phyloP scores from a whole-genome alignment of 2,888 invertebrate species.

The Orthosia gracilis region DNA sequence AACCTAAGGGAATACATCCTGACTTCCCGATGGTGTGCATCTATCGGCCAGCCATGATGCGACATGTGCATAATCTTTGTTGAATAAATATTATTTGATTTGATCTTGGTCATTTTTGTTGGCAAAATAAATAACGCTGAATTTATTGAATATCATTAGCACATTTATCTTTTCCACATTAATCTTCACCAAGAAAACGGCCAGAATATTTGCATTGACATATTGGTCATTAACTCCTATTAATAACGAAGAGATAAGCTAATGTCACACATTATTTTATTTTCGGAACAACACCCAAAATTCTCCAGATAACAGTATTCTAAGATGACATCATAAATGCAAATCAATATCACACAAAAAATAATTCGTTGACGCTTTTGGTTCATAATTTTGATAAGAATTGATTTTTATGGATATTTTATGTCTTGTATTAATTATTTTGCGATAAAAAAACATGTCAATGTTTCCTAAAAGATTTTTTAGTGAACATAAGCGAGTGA shows the following conservation, averaged over 20 bases:
- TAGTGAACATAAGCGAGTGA: not conserved
- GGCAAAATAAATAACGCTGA: not conserved
- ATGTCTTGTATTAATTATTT: constrained; percentile 29
- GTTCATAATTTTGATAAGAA: constrained; percentile 52
- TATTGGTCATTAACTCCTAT: constrained; percentile 49
- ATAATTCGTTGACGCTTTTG: constrained; percentile 36
- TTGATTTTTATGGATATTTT: constrained; percentile 33
- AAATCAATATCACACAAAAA: constrained; percentile 39
- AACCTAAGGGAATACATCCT: too few species aligned
- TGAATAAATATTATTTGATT: too few species aligned
- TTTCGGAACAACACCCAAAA: constrained; percentile 6
- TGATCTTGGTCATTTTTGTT: too few species aligned
- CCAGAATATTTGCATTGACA: constrained; percentile 28
- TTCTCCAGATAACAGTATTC: constrained; percentile 11
- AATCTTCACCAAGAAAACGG: constrained; percentile 4
- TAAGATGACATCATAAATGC: constrained; percentile 43
- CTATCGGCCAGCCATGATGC: too few species aligned
- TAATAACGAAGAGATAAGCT: constrained; percentile 47
- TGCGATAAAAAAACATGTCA: constrained; percentile 17
- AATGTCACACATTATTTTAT: constrained; percentile 26
- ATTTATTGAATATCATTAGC: not conserved
- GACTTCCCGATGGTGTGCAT: too few species aligned
- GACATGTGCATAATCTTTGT: too few species aligned
- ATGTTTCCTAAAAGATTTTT: not conserved
- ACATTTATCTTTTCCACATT: constrained; percentile 36